Conservation (phyloP, 1,140 invertebrate species). For the Listronotus oregonensis region DNA sequence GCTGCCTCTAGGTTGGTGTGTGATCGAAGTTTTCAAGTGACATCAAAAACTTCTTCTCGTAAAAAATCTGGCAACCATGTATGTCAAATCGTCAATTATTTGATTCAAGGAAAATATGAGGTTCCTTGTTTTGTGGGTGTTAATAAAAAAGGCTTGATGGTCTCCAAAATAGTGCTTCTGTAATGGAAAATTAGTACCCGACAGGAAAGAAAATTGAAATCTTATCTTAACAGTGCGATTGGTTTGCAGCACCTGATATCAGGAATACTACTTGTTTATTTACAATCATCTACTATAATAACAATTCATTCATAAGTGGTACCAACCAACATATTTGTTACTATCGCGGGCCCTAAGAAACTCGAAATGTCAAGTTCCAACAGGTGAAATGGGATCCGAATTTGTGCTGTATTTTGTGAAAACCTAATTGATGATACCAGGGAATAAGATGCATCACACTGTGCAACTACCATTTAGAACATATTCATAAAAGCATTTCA, state of each 20-base stretch:
- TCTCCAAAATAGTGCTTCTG: conserved; percentile 9
- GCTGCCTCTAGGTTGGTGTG: too few relatives aligned
- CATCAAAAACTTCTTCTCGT: too few relatives aligned
- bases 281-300: conserved; percentile 50
- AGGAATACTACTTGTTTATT: conserved; percentile 44
- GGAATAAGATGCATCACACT: conserved; percentile 29
- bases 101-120: conserved; percentile 26
- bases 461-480: conserved; percentile 41
- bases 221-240: not conserved
- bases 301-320: conserved; percentile 50
- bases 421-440: conserved; percentile 1
- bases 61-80: conserved; percentile 21
- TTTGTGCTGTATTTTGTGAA: conserved; percentile 1
- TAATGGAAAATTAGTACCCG: conserved; percentile 3
- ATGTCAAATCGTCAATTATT: conserved; percentile 22
- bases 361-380: conserved; percentile 6
- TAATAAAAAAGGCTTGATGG: conserved; percentile 27
- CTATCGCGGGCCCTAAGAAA: conserved; percentile 7
- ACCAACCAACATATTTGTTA: conserved; percentile 42
- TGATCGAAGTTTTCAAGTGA: too few relatives aligned
- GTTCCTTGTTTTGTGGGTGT: conserved; percentile 36
- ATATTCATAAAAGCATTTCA: conserved; percentile 38
- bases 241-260: not conserved
- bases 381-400: conserved; percentile 8
- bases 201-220: not conserved